phyloP scores from a whole-genome alignment of 37 sponge, comb jelly and placozoan species.

The Beroe forskalii region DNA sequence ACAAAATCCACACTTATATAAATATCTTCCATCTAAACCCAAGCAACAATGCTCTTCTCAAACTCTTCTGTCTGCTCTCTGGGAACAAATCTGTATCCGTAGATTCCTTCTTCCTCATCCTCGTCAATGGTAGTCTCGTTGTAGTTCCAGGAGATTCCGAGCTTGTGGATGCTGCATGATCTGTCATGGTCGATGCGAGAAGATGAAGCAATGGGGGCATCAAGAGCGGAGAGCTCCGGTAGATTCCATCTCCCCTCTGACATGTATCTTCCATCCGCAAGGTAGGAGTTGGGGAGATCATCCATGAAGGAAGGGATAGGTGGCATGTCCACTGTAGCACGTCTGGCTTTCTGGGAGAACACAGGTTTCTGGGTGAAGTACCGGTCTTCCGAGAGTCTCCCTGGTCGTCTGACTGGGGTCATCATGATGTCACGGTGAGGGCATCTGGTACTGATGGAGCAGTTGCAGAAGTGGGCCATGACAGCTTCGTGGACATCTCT shows the following conservation, averaged over 20 bases:
- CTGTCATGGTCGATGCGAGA: background rate
- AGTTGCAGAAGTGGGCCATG: conserved; percentile 58
- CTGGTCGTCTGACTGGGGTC: background rate
- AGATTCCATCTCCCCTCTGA: background rate
- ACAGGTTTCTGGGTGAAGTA: background rate
- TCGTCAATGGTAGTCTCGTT: background rate
- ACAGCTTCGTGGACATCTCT: conserved; percentile 4
- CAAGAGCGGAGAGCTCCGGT: background rate
- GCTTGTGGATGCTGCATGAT: background rate
- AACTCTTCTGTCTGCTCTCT: background rate
- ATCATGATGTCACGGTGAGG: background rate
- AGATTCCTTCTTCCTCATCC: background rate
- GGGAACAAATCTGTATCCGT: conserved; percentile 5
- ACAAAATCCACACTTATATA: too few species aligned
- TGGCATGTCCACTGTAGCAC: background rate
- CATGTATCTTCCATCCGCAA: background rate
- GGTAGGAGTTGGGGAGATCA: background rate
- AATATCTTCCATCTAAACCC: too few species aligned
- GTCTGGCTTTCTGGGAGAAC: background rate
- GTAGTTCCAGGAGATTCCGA: background rate
- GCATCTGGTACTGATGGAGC: conserved; percentile 43
- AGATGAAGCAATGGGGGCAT: conserved; percentile 3
- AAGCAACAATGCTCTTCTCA: conserved; percentile 4
- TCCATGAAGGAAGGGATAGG: background rate
- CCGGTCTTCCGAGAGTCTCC: conserved; percentile 1